phyloP scores from a whole-genome alignment of 2,888 invertebrate species.

The Trichacis sp. region DNA sequence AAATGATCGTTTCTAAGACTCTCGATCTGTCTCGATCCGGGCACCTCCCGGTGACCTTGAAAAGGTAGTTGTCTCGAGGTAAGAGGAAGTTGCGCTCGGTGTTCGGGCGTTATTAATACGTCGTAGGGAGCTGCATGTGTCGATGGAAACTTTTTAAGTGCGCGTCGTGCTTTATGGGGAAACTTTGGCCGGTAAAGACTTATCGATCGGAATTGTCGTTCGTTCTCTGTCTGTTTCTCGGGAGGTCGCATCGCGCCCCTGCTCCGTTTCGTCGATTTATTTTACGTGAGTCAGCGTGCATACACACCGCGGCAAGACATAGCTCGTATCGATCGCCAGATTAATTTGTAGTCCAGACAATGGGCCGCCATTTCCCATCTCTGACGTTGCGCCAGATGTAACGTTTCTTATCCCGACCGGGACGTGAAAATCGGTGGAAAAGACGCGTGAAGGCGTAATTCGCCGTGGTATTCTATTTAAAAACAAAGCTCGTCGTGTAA shows the following conservation, averaged over 20 bases:
- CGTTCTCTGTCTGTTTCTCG: neutral
- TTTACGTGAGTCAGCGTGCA: constrained; percentile 56
- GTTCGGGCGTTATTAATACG: too few species aligned
- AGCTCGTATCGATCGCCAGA: constrained; percentile 64
- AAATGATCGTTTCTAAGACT: too few species aligned
- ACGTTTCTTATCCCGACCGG: constrained; percentile 41
- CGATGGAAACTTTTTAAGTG: constrained; percentile 46
- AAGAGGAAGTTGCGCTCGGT: constrained; percentile 27
- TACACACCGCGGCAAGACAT: constrained; percentile 54
- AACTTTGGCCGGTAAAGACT: constrained; percentile 43
- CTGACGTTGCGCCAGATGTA: constrained; percentile 56
- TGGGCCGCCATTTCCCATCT: constrained; percentile 66
- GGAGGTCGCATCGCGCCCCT: constrained; percentile 44
- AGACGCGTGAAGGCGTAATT: too few species aligned
- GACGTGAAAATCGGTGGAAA: too few species aligned
- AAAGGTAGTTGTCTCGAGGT: constrained; percentile 11
- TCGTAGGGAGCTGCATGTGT: constrained; percentile 34
- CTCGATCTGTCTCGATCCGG: too few species aligned
- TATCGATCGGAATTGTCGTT: constrained; percentile 36
- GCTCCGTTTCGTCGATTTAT: constrained; percentile 56
- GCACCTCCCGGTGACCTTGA: too few species aligned
- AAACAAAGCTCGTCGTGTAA: too few species aligned
- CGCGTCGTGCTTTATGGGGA: constrained; percentile 33
- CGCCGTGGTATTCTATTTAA: too few species aligned
- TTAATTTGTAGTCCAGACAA: constrained; percentile 68